Evolutionary conservation across 2,888 invertebrate genomes (phyloP).

Genomic region (Calliphora vomitoria): DNA sequence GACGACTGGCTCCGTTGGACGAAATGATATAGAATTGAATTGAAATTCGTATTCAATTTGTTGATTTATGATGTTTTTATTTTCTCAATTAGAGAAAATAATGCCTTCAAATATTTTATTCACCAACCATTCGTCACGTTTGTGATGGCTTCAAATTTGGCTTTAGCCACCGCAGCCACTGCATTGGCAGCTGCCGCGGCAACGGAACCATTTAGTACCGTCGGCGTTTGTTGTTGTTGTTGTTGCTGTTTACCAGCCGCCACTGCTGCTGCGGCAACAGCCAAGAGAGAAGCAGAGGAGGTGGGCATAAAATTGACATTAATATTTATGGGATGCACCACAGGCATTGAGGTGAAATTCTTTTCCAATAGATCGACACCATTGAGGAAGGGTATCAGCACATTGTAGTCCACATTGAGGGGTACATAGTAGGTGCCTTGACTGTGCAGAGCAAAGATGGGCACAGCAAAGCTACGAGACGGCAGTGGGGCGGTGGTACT

Average conservation of each 20-base stretch:
- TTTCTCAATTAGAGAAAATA: constrained; percentile 41
- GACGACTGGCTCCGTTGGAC: not conserved
- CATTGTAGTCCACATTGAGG: constrained; percentile 90
- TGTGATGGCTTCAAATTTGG: constrained; percentile 82
- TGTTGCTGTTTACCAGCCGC: constrained; percentile 79
- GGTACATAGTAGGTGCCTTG: constrained; percentile 95
- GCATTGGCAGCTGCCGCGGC: constrained; percentile 76
- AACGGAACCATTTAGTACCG: constrained; percentile 69
- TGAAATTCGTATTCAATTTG: constrained; percentile 54
- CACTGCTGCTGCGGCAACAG: constrained; percentile 80
- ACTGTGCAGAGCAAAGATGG: constrained; percentile 96
- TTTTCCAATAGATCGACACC: constrained; percentile 86
- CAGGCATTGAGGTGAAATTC: constrained; percentile 85
- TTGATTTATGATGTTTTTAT: constrained; percentile 13
- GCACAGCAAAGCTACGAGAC: constrained; percentile 87
- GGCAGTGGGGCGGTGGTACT: constrained; percentile 76
- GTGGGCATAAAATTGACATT: constrained; percentile 90
- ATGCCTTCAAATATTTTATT: constrained; percentile 46
- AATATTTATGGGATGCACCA: constrained; percentile 94
- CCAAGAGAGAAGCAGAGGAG: constrained; percentile 78
- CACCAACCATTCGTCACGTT: constrained; percentile 82
- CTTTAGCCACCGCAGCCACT: constrained; percentile 78
- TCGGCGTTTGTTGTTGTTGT: constrained; percentile 75
- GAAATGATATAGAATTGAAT: constrained; percentile 15
- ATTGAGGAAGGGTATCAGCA: constrained; percentile 89